These are phyloP conservation scores for Hyaena hyaena DNA, from an alignment of 2,113 vertebrate genomes.

Conservation along the genomic window DNA sequence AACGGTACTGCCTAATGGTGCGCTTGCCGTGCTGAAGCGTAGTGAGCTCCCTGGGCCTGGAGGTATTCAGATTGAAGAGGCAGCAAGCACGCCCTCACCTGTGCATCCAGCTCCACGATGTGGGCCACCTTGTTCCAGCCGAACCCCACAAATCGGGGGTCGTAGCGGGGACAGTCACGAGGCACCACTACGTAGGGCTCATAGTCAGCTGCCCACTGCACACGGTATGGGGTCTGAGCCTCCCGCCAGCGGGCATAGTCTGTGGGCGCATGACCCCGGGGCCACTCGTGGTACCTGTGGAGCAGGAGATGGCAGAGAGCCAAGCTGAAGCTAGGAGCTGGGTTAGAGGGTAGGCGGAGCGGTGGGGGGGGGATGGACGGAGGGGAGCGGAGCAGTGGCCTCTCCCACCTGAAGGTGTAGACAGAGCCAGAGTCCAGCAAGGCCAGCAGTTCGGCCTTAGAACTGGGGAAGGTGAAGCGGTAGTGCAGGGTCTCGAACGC, in stretches of 20 bases:
- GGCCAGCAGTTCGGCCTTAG: conserved; percentile 96
- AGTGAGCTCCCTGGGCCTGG: background rate
- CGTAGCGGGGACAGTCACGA: conserved; percentile 94
- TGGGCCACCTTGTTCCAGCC: conserved; percentile 99
- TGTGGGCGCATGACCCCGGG: conserved; percentile 94
- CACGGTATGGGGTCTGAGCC: conserved; percentile 91
- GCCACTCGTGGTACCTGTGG: conserved; percentile 95
- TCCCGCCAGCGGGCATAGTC: conserved; percentile 96
- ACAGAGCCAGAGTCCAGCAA: conserved; percentile 96
- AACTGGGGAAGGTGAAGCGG: conserved; percentile 94
- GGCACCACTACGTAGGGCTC: conserved; percentile 97
- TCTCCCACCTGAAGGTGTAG: conserved; percentile 94
- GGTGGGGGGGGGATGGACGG: fast-evolving
- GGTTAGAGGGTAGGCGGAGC: fast-evolving
- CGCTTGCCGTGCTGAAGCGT: fast-evolving
- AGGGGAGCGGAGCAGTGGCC: background rate
- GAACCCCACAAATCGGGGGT: conserved; percentile 96
- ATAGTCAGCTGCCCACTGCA: conserved; percentile 96
- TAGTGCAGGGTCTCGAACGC: conserved; percentile 97
- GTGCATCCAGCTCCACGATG: conserved; percentile 95
- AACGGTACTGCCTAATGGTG: fast-evolving
- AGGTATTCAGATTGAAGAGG: background rate
- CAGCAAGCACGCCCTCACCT: conserved; percentile 84
- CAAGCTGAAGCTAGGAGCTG: background rate
- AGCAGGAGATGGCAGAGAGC: background rate